Base-by-base conservation (phyloP, 1,140 invertebrate species). In the Centruroides sculpturatus region DNA sequence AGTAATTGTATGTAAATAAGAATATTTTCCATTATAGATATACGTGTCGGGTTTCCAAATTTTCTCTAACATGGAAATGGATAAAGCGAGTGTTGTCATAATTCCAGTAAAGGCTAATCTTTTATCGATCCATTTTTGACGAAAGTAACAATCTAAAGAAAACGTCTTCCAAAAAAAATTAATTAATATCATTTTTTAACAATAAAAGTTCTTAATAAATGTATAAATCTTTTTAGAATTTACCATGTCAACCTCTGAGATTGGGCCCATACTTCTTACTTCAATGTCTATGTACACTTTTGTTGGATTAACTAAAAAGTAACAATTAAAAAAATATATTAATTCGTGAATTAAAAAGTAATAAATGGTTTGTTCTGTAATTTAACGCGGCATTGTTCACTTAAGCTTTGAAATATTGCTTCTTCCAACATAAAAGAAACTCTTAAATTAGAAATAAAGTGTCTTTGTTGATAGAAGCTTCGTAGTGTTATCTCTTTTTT, bases 41-140 rank as follows among this genome's bases (percentile, higher is more conserved):
- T 91, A 95, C 0, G 92, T 96, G 71, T 96, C 92, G 0, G 93
- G 93, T 65, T 89, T 80, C 93, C 94, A 97, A 65, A 97, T 94
- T 64, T 87, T 80, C 68, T 92, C 88, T 52, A 94, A 73, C 87
- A 92, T 92, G 71, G 89, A 89, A 61, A 92, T 92, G 58, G 85
- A 89, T 2, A 93, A 76, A 47, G 87, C 89, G 35, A 92, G 73
- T 85, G 83, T 67, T 84, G 88, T 76, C 63, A 71, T 64, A 13
- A 62, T 67, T 23, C 86, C 80, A 55, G 79, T 74, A 69, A 92
- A 92, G 58, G 86, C 87, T 0, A 93, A 76, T 3, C 89, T 79
- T 41, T 83, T 80, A 72, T 93, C 89, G 9, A 85, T 78, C 89
- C 89, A 88, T 35, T 83, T 83, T 73, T 92, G 89, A 6, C 93